Evolutionary conservation across 1,140 invertebrate genomes (phyloP).

Genomic region (Laupala kohalensis): DNA sequence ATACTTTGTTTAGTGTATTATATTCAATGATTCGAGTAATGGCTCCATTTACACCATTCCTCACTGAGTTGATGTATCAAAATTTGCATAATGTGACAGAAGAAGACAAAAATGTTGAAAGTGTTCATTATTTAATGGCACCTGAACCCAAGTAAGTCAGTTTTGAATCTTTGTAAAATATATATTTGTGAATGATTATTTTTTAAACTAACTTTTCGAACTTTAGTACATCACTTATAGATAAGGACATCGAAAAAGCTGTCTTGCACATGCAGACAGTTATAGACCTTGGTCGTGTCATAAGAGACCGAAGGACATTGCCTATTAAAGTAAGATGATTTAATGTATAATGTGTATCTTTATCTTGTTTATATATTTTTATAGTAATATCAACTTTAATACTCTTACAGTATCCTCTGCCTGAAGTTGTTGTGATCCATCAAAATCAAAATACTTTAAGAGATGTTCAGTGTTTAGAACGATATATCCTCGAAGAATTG

Average conservation of each 20-base stretch:
- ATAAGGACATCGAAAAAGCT: conserved; percentile 76
- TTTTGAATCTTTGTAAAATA: conserved; percentile 24
- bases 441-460: conserved; percentile 63
- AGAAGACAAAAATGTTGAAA: conserved; percentile 31
- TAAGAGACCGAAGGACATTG: conserved; percentile 84
- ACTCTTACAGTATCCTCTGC: conserved; percentile 73
- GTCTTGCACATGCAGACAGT: conserved; percentile 89
- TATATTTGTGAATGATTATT: conserved; percentile 7
- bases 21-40: conserved; percentile 83
- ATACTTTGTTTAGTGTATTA: conserved; percentile 79
- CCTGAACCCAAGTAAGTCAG: conserved; percentile 39
- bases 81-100: conserved; percentile 45
- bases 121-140: conserved; percentile 82
- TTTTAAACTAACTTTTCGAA: not conserved
- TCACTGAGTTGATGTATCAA: conserved; percentile 94
- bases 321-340: conserved; percentile 47
- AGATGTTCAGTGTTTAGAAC: conserved; percentile 69
- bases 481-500: conserved; percentile 86
- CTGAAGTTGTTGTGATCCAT: conserved; percentile 90
- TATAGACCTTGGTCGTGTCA: conserved; percentile 83
- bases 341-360: conserved; percentile 31
- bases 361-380: conserved; percentile 5
- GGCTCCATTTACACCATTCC: conserved; percentile 94
- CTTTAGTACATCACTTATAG: conserved; percentile 51
- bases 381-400: conserved; percentile 2